Evolutionary conservation across 2,113 vertebrate genomes (phyloP).

Genomic region (Fukomys damarensis): DNA sequence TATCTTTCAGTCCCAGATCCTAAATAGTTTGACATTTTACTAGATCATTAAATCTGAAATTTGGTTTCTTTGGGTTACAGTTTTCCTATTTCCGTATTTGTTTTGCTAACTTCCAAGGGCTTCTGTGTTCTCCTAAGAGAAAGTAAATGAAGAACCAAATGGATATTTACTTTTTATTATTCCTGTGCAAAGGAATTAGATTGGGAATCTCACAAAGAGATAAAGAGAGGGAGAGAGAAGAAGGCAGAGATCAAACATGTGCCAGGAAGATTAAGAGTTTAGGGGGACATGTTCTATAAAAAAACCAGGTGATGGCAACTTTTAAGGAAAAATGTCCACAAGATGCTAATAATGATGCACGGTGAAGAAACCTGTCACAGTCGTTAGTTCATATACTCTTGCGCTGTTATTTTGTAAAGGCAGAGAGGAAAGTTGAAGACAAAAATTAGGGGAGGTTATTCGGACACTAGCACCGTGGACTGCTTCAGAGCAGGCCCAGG

Average conservation of each 20-base stretch:
- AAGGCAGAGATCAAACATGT: neutral
- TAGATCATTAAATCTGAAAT: neutral
- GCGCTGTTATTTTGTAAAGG: neutral
- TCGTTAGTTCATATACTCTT: neutral
- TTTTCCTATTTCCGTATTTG: neutral
- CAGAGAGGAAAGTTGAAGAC: neutral
- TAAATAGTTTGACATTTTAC: neutral
- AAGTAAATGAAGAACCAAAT: neutral
- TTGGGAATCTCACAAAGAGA: neutral
- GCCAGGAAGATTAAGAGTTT: neutral
- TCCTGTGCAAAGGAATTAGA: conserved; percentile 6
- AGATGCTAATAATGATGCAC: neutral
- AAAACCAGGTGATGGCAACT: neutral
- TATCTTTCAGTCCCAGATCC: neutral
- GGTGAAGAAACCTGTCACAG: neutral
- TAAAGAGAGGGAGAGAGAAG: neutral
- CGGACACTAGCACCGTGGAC: too few species aligned
- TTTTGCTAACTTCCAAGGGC: neutral
- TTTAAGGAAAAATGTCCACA: neutral
- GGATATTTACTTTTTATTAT: conserved; percentile 37
- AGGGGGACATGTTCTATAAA: neutral
- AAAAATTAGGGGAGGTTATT: too few species aligned
- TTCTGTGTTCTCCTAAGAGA: neutral
- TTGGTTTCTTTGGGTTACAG: neutral
- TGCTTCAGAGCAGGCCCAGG: rapidly evolving